Conservation (phyloP, 2,113 vertebrate genomes). For the Hippocampus zosterae region DNA sequence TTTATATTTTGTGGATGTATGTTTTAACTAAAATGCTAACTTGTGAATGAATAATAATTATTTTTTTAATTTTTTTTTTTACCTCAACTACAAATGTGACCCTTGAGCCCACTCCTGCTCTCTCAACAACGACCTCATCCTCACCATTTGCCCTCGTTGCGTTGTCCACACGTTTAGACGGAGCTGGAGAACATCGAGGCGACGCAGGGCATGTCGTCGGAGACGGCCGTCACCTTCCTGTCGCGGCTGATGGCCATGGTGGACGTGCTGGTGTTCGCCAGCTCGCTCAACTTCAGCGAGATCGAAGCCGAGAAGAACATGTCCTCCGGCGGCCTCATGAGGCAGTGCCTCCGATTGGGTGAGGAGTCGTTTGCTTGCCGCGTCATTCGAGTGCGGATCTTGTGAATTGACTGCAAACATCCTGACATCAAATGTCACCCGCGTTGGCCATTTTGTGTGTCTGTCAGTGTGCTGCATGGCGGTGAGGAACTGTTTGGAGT, state of each 20-base stretch:
- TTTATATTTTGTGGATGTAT: too few relatives aligned
- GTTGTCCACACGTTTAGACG: conserved; percentile 70
- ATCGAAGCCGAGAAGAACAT: conserved; percentile 99
- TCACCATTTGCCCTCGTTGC: conserved; percentile 14
- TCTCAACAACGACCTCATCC: not conserved
- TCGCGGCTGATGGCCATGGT: conserved; percentile 99
- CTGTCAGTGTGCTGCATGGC: conserved; percentile 91
- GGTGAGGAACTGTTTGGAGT: conserved; percentile 95
- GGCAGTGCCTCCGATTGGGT: conserved; percentile 95
- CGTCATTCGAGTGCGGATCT: too few relatives aligned
- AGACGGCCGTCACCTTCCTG: conserved; percentile 96
- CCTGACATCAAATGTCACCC: too few relatives aligned
- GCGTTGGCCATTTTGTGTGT: not conserved
- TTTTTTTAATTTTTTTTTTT: too few relatives aligned
- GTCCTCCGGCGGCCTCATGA: conserved; percentile 97
- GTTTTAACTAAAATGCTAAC: too few relatives aligned
- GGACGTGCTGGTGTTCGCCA: conserved; percentile 96
- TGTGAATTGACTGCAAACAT: too few relatives aligned
- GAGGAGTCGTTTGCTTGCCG: conserved; percentile 40
- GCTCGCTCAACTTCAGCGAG: conserved; percentile 98
- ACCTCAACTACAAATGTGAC: not conserved
- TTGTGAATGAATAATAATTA: too few relatives aligned
- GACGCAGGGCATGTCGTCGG: conserved; percentile 98
- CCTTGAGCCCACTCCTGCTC: not conserved
- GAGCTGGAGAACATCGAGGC: conserved; percentile 98